phyloP scores from a whole-genome alignment of 1,140 invertebrate genomes.

The Augochlora pura region DNA sequence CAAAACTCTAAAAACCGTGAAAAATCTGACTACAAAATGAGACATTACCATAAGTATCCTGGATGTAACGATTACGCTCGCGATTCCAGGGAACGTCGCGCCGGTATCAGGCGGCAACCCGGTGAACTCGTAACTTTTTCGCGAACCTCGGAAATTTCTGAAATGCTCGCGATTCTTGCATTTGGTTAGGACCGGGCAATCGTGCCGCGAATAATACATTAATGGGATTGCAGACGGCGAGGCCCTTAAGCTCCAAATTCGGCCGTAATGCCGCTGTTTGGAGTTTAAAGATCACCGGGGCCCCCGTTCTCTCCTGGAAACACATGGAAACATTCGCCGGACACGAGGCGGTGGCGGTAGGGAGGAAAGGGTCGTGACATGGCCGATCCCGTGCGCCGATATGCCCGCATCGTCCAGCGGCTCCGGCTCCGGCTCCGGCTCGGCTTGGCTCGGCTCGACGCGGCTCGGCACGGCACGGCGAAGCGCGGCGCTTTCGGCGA shows the following conservation, averaged over 20 bases:
- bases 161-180: slow-evolving; percentile 8
- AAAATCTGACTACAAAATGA: not conserved
- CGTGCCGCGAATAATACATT: slow-evolving; percentile 45
- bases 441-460: too few relatives aligned
- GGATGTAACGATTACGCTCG: not conserved
- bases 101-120: not conserved
- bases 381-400: slow-evolving; percentile 37
- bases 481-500: slow-evolving; percentile 31
- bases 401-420: not conserved
- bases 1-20: not conserved
- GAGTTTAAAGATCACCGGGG: slow-evolving; percentile 44
- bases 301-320: slow-evolving; percentile 32
- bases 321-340: slow-evolving; percentile 22
- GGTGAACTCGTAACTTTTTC: not conserved
- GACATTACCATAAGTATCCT: not conserved
- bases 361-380: slow-evolving; percentile 49
- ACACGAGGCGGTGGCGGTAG: not conserved
- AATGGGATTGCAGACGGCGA: slow-evolving; percentile 19
- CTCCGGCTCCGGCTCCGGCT: too few relatives aligned
- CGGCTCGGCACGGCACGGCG: too few relatives aligned
- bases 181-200: not conserved
- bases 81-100: not conserved
- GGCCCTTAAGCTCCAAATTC: slow-evolving; percentile 35
- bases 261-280: slow-evolving; percentile 44
- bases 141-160: not conserved